phyloP scores from a whole-genome alignment of 2,888 invertebrate genomes.

The Antitype chi region DNA sequence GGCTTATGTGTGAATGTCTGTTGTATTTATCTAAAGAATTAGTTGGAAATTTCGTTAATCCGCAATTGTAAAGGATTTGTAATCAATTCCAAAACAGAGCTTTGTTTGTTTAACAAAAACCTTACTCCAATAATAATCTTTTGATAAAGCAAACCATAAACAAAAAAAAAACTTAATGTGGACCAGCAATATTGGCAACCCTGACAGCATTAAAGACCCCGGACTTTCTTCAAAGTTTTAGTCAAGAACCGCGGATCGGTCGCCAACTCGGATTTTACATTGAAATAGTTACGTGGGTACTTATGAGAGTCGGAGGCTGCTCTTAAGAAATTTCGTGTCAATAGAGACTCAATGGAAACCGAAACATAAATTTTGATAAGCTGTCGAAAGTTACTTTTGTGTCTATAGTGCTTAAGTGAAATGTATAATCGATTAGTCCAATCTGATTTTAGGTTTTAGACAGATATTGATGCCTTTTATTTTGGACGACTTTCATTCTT shows the following conservation, averaged over 20 bases:
- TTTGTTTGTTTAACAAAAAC: neutral
- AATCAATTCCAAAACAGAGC: neutral
- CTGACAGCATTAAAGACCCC: constrained; percentile 19
- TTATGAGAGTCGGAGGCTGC: constrained; percentile 40
- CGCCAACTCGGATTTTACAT: constrained; percentile 66
- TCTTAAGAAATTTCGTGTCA: constrained; percentile 52
- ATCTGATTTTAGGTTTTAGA: constrained; percentile 1
- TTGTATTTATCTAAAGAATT: neutral
- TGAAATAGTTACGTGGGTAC: constrained; percentile 67
- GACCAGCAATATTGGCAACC: constrained; percentile 19
- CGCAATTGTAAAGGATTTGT: neutral
- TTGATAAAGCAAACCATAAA: neutral
- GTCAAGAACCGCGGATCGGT: constrained; percentile 62
- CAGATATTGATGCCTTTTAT: constrained; percentile 22
- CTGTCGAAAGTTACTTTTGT: constrained; percentile 21
- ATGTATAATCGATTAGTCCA: constrained; percentile 15
- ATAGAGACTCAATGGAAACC: constrained; percentile 39
- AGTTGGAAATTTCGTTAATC: neutral
- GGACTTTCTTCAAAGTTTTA: constrained; percentile 57
- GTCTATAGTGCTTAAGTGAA: constrained; percentile 16
- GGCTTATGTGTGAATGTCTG: neutral
- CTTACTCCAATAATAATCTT: neutral
- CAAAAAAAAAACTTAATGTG: neutral
- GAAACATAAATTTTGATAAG: constrained; percentile 45
- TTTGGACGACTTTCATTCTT: neutral